Evolutionary conservation across 2,888 invertebrate species (phyloP), one percentile per base, ranked within the genome.

Genomic region (Philonicus albiceps): DNA sequence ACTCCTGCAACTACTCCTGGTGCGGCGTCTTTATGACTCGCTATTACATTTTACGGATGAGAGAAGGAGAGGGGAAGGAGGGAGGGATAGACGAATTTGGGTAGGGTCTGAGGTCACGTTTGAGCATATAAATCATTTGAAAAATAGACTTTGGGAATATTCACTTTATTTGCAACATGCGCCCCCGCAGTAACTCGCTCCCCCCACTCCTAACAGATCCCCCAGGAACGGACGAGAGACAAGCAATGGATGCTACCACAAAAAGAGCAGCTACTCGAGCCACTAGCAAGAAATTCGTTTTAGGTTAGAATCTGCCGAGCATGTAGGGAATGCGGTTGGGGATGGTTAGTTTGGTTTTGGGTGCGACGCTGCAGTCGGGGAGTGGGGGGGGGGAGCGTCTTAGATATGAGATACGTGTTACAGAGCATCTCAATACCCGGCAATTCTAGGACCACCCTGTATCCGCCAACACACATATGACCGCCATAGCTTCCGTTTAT

Each of bases 161-260:
- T 80, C 80, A 80, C 80, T 80, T 80, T 80, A 80, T 80, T 80
- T 80, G 80, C 80, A 80, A 80, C 53, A 80, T 49, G 80, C 27
- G 53, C 30, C 53, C 53, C 34, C 30, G 64, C 64, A 22, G 64
- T 64, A 64, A 64, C 64, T 64, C 64, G 22, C 2, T 64, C 19
- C 27, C 6, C 11, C 37, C 11, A 0, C 37, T 5, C 27, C 64
- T n/a, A 64, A 11, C 8, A n/a, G 22, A 11, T 22, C 27, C 74
- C 43, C 16, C 3, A 16, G 40, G 40, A 43, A 43, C 43, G 22
- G 27, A 3, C 27, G 13, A 3, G 11, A 27, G 53, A 27, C 49
- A n/a, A n/a, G 49, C 49, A n/a, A 49, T 49, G n/a, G 27, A 64
- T 64, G 64, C 22, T 64, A 7, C 64, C 22, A 64, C 64, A 64